Evolutionary conservation across 2,113 vertebrate genomes (phyloP), one percentile per base, ranked within the genome.

Genomic region (Macquaria ambigua): DNA sequence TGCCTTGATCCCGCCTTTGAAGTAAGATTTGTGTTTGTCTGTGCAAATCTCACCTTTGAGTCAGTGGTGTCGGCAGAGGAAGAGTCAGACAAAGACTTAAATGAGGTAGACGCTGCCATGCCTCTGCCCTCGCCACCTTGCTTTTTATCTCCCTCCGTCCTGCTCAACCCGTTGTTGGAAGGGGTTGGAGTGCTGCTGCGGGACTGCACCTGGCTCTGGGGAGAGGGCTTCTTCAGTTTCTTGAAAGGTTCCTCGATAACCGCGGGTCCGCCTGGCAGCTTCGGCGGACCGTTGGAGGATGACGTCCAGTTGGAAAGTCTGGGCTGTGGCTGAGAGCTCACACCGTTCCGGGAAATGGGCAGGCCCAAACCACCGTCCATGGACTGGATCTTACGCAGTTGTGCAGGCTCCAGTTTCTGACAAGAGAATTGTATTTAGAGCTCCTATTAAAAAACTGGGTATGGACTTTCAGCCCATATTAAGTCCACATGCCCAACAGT

Each of bases 321-420:
- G 56, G 95, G 86, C 55, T 93, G 95, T 3, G 89, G 91, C 56
- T 94, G 95, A 73, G 86, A 37, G 48, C 67, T 90, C 21, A 90
- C 31, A 68, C 84, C 86, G 50, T 92, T 93, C 66, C 95, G 87
- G 83, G 93, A 69, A 79, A 96, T 0, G 0, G 96, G 95, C 23
- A 97, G 78, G 0, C 98, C 97, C 0, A 97, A 18, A n/a, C 97
- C 98, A 7, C 97, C 97, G 0, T 97, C 96, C 0, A 93, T 59
- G 9, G 90, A 94, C 11, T 89, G 94, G 61, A 91, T 93, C 87
- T 97, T 98, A 34, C 94, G 96, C 82, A 91, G 77, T 0, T 88
- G 95, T 28, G 84, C 83, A 0, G 95, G 93, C 73, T 97, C 96
- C 34, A 96, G 94, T 90, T 96, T 96, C 96, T 97, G 83, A 23